Evolutionary conservation across 2,797 vertebrate genomes (phyloP).

Genomic region (Phalloptychus januarius): DNA sequence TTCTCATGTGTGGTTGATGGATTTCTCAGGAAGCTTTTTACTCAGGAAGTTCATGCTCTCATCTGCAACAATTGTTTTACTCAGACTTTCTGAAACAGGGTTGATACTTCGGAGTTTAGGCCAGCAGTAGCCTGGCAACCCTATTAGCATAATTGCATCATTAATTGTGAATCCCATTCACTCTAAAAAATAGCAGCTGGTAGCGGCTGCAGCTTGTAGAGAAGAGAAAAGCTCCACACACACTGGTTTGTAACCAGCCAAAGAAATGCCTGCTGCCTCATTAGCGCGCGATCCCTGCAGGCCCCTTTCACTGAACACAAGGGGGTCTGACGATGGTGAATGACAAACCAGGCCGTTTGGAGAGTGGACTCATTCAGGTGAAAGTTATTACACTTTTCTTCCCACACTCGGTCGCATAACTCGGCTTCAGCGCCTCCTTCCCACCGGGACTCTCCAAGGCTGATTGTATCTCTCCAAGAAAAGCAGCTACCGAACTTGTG

Average conservation of each 20-base stretch:
- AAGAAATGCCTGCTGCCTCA: slow-evolving; percentile 75
- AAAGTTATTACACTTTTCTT: slow-evolving; percentile 80
- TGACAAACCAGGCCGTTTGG: slow-evolving; percentile 73
- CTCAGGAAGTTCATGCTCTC: slow-evolving; percentile 17
- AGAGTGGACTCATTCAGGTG: slow-evolving; percentile 79
- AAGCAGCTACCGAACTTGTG: slow-evolving; percentile 56
- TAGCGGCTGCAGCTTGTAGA: slow-evolving; percentile 58
- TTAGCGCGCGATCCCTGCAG: slow-evolving; percentile 70
- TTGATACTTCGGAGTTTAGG: slow-evolving; percentile 67
- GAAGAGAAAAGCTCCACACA: slow-evolving; percentile 66
- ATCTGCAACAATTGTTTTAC: slow-evolving; percentile 43
- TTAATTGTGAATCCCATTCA: slow-evolving; percentile 78
- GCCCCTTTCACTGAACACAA: slow-evolving; percentile 60
- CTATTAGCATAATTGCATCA: slow-evolving; percentile 82
- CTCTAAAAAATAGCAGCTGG: slow-evolving; percentile 70
- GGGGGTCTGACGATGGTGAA: slow-evolving; percentile 68
- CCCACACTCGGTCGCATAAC: slow-evolving; percentile 74
- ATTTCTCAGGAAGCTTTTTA: slow-evolving; percentile 27
- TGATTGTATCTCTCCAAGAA: slow-evolving; percentile 64
- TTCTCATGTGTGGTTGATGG: slow-evolving; percentile 16
- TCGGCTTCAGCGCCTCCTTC: slow-evolving; percentile 65
- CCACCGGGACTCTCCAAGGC: slow-evolving; percentile 66
- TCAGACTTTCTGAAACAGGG: slow-evolving; percentile 61
- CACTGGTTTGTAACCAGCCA: slow-evolving; percentile 64
- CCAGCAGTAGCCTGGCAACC: slow-evolving; percentile 56